Percentiles rank a stretch among this genome's conserved stretches.
phyloP scores from a whole-genome alignment of 1,140 invertebrate genomes.

The Pectinophora gossypiella region DNA sequence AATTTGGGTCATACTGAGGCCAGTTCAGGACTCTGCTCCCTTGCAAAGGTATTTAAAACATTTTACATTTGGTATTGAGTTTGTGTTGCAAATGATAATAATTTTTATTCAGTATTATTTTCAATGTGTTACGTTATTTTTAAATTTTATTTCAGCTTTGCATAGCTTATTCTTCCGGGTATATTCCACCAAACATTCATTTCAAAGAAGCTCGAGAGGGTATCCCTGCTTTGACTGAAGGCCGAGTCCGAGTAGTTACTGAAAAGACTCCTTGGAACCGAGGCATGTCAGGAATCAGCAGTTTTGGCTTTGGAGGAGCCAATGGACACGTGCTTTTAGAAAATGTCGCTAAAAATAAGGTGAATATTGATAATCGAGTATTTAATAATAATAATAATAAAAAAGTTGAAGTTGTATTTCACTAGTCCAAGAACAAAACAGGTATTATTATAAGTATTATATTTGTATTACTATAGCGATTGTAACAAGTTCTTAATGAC shows the following conservation, averaged over 20 bases:
- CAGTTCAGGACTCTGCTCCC: slow-evolving; percentile 75
- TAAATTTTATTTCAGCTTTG: slow-evolving; percentile 55
- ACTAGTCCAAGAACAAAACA: no score
- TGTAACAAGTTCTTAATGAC: no score
- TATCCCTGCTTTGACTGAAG: slow-evolving; percentile 78
- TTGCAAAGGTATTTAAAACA: slow-evolving; percentile 74
- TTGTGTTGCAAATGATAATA: no score
- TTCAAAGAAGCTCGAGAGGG: slow-evolving; percentile 78
- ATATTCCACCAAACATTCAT: slow-evolving; percentile 83
- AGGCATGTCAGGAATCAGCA: slow-evolving; percentile 77
- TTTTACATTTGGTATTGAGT: no score
- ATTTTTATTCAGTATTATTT: no score
- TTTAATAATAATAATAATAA: no score
- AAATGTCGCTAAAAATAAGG: slow-evolving; percentile 73
- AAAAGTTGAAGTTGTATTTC: no score
- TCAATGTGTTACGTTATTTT: no score
- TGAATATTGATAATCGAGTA: no score
- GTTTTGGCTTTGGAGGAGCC: slow-evolving; percentile 80
- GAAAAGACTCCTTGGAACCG: slow-evolving; percentile 76
- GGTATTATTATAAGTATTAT: no score
- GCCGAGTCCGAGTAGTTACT: slow-evolving; percentile 78
- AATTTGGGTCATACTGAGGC: slow-evolving; percentile 84
- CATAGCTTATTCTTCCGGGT: slow-evolving; percentile 74
- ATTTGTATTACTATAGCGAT: no score
- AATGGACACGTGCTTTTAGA: slow-evolving; percentile 82